A percentile compares a stretch with the other conserved stretches of the same genome.
Conservation (phyloP, 2,797 vertebrate species). For the Gobionotothen gibberifrons region DNA sequence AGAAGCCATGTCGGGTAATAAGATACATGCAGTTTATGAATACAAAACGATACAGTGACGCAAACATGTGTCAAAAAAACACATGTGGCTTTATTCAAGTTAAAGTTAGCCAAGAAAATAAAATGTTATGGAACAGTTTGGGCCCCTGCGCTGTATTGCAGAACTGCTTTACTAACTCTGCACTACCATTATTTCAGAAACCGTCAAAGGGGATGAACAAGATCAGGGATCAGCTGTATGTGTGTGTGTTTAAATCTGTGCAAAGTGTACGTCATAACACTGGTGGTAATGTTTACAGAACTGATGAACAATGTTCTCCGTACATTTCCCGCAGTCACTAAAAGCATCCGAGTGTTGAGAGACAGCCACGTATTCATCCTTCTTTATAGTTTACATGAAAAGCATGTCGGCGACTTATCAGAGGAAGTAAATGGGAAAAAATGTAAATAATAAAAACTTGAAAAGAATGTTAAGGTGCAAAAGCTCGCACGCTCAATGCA, state of each 20-base stretch:
- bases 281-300: constrained; percentile 21
- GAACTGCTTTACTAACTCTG: constrained; percentile 37
- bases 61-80: constrained; percentile 40
- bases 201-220: constrained; percentile 40
- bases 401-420: neutral
- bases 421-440: neutral
- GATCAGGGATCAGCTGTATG: constrained; percentile 50
- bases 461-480: neutral
- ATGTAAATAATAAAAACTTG: constrained; percentile 5
- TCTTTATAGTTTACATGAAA: neutral
- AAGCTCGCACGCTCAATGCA: neutral
- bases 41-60: constrained; percentile 39
- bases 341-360: neutral
- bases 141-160: constrained; percentile 41
- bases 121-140: constrained; percentile 42
- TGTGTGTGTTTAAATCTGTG: constrained; percentile 15
- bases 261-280: constrained; percentile 19
- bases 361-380: neutral
- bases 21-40: neutral
- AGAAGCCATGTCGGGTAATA: neutral
- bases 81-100: constrained; percentile 30
- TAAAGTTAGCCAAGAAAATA: constrained; percentile 53
- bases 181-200: constrained; percentile 42
- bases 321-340: neutral
- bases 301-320: neutral